Evolutionary conservation across 2,113 vertebrate species (phyloP).

Genomic region (Carlito syrichta): DNA sequence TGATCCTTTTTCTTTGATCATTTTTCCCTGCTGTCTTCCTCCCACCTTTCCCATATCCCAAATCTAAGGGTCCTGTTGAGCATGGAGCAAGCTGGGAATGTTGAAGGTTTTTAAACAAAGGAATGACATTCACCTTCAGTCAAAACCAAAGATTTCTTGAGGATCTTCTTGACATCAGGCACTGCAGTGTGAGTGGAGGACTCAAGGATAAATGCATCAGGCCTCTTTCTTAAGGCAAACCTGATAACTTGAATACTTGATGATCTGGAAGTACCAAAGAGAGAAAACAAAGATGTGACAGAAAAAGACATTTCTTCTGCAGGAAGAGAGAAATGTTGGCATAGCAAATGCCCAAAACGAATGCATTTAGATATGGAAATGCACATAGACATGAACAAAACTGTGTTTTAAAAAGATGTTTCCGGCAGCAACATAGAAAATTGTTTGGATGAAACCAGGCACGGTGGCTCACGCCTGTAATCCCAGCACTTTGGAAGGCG

Average conservation of each 20-base stretch:
- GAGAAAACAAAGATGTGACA: background rate
- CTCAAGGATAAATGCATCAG: background rate
- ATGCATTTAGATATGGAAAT: constrained; percentile 5
- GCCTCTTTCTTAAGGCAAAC: background rate
- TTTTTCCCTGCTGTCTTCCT: background rate
- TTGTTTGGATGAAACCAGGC: background rate
- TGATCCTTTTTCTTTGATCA: background rate
- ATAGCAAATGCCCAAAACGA: background rate
- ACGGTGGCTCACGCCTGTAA: no score
- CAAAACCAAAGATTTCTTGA: background rate
- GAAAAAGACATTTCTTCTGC: background rate
- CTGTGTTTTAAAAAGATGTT: background rate
- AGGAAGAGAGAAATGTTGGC: constrained; percentile 15
- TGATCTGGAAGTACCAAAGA: background rate
- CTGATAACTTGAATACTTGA: background rate
- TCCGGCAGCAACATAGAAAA: background rate
- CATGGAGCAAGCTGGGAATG: background rate
- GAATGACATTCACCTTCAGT: background rate
- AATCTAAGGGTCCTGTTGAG: background rate
- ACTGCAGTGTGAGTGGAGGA: background rate
- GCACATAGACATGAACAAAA: constrained; percentile 8
- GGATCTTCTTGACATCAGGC: background rate
- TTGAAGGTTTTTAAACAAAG: background rate
- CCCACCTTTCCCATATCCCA: background rate
- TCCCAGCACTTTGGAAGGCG: no score